phyloP scores from a whole-genome alignment of 2,888 invertebrate genomes.

The Odiellus spinosus region DNA sequence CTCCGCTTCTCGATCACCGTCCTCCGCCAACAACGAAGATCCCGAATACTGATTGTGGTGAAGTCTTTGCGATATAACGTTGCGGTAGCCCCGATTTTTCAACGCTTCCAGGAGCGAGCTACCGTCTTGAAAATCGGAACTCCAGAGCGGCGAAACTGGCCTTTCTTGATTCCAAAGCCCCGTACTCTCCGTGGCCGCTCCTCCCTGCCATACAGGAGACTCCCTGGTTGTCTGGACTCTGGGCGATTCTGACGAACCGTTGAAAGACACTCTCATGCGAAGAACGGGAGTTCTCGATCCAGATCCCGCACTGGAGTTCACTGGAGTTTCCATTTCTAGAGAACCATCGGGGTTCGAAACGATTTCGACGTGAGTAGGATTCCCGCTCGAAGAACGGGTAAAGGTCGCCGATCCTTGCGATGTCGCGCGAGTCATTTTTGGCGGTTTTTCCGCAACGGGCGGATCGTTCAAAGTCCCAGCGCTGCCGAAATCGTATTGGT shows the following conservation, averaged over 20 bases:
- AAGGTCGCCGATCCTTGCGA: background rate
- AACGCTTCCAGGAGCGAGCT: slow-evolving; percentile 19
- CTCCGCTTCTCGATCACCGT: background rate
- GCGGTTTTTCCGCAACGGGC: background rate
- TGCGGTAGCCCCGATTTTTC: slow-evolving; percentile 19
- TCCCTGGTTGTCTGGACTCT: no score
- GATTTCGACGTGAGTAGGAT: background rate
- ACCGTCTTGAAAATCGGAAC: slow-evolving; percentile 1
- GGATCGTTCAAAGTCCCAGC: background rate
- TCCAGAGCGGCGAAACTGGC: no score
- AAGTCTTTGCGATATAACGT: slow-evolving; percentile 17
- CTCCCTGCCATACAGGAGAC: no score
- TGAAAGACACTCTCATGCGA: background rate
- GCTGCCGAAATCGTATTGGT: no score
- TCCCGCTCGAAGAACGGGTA: background rate
- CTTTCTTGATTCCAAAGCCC: no score
- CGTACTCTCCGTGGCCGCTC: no score
- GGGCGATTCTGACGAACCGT: background rate
- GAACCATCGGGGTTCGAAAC: background rate
- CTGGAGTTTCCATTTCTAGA: background rate
- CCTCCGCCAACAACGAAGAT: background rate
- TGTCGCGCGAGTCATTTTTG: background rate
- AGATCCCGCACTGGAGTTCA: background rate
- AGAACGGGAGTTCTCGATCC: background rate
- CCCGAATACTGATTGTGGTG: slow-evolving; percentile 1